Evolutionary conservation across 2,113 vertebrate genomes (phyloP), one percentile per base, ranked within the genome.

Genomic region (Montifringilla adamsi): DNA sequence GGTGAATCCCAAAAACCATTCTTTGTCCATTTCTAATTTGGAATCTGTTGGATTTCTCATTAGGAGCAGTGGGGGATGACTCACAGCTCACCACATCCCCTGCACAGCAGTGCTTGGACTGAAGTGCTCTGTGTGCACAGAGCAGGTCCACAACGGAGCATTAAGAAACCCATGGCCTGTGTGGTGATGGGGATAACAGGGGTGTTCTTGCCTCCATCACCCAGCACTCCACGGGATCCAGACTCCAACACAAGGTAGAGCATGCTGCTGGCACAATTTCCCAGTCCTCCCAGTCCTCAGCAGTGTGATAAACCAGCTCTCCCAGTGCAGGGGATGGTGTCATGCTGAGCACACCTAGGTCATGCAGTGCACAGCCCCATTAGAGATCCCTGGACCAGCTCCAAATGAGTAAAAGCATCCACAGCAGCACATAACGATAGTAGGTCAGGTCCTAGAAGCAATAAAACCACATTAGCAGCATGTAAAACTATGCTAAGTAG

Each of bases 391-490:
- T 92, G 94, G 94, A 92, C 64, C 26, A 56, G 80, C 43, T 95
- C 94, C 95, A 95, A 81, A 78, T 15, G 52, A 89, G 69, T 94
- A 89, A 94, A 93, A 95, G 89, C 94, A 68, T 78, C 84, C 86
- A 74, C 24, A 90, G 87, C 84, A 87, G 79, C 73, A 81, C 64
- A 43, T 46, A 80, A 53, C 1, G 2, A 93, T 52, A 96, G 72
- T 85, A 95, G 84, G 91, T 91, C 95, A 91, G 78, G 87, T 94
- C 62, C 91, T 96, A 83, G 59, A 94, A 95, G 91, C 93, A 89
- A 95, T 95, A 95, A 94, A 95, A 90, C 67, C 87, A 84, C 89
- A 96, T 96, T 95, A 97, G 77, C 84, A 92, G 86, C 83, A 67
- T 52, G 60, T 70, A 89, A 81, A 96, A 87, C 86, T 91, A 91